These are phyloP conservation scores for Neoarius graeffei DNA, from an alignment of 2,113 vertebrate genomes.

Conservation along the genomic window DNA sequence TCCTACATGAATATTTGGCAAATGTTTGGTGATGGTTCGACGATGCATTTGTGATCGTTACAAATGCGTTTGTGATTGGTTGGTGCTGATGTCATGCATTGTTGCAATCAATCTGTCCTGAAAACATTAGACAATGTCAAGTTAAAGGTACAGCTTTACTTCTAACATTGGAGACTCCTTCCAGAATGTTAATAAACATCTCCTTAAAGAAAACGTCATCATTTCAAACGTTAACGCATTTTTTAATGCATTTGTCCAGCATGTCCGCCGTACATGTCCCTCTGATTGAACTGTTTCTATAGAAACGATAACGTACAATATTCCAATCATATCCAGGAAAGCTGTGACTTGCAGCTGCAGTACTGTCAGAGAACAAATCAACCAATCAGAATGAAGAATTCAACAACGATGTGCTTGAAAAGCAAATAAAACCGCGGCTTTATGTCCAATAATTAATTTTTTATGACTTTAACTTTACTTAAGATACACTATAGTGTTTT, in stretches of 20 bases:
- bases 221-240: not conserved
- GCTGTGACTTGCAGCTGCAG: not conserved
- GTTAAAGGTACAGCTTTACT: no score
- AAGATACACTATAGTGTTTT: not conserved
- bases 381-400: not conserved
- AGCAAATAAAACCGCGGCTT: not conserved
- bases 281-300: not conserved
- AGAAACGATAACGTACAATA: not conserved
- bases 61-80: no score
- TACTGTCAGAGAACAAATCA: not conserved
- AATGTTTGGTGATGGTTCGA: no score
- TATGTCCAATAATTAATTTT: not conserved
- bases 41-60: no score
- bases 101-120: no score
- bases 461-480: not conserved
- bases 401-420: no score
- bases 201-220: not conserved
- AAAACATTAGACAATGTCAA: no score
- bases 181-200: not conserved
- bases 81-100: no score
- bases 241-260: no score
- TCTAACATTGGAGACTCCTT: not conserved
- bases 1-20: no score
- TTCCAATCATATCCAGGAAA: not conserved
- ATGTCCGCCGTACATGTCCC: not conserved